Evolutionary conservation across 2,888 invertebrate species (phyloP), one percentile per base, ranked within the genome.

Genomic region (Malacosoma neustria): DNA sequence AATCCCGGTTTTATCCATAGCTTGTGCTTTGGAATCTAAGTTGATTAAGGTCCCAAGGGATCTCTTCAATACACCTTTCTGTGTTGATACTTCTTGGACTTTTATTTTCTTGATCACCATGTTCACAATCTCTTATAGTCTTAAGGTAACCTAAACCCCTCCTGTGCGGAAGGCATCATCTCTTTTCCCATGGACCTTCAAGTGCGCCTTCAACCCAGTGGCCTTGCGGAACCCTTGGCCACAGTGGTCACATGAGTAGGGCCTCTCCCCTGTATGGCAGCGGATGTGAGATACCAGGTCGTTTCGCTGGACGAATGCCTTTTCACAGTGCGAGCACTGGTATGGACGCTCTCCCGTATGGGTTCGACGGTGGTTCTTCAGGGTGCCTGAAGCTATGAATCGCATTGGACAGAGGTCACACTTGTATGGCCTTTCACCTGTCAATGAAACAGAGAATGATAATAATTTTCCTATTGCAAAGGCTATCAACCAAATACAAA

Each of bases 301-400:
- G n/a, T 87, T 88, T 1, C 86, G 61, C 45, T 89, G 30, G 5
- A 14, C 87, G 35, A 89, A 90, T 0, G 86, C 84, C 43, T 88
- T 88, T 1, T 87, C 75, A 42, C 89, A 90, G 35, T 77, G 79
- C 0, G 74, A 74, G 38, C 89, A 89, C 14, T 82, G 82, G 46
- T 75, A 89, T 0, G 89, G 89, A 2, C 87, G 67, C 43, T 89
- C 89, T 0, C 89, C 89, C 0, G 89, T 89, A 39, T 90, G 89
- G 0, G 88, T 89, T 0, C 89, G 61, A 1, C 88, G 65, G 47
- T 84, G 84, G 51, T 89, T 89, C 50, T 5, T 22, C 22, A 22
- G 9, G 1, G 22, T 22, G 22, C 22, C 22, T 2, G 22, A 22
- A 5, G 22, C 22, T 3, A 9, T 22, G 22, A 22, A 22, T 7